Evolutionary conservation across 2,888 invertebrate genomes (phyloP).

Genomic region (Lissocephala sabroskyi): DNA sequence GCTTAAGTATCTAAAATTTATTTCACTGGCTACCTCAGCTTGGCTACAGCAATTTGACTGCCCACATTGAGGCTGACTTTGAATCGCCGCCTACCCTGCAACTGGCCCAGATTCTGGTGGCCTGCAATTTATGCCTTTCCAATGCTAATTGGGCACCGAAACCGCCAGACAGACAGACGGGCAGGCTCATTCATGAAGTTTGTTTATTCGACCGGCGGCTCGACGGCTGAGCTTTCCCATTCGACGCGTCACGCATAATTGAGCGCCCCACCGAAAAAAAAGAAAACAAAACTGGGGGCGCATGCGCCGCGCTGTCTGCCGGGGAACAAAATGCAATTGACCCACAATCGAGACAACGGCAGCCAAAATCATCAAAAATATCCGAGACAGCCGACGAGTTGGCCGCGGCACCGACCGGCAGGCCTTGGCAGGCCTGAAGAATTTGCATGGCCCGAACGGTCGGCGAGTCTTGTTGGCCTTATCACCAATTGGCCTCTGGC

Average conservation of each 20-base stretch:
- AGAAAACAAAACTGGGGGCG: too few relatives aligned
- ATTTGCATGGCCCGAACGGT: background rate
- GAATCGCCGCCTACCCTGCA: slow-evolving; percentile 16
- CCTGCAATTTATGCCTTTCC: slow-evolving; percentile 33
- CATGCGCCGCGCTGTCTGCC: slow-evolving; percentile 16
- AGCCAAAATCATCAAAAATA: background rate
- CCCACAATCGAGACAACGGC: slow-evolving; percentile 31
- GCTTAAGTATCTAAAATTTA: too few relatives aligned
- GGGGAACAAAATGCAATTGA: slow-evolving; percentile 51
- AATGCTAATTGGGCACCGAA: slow-evolving; percentile 29
- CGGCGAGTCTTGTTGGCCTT: background rate
- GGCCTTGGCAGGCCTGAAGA: slow-evolving; percentile 5
- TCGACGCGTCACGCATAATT: slow-evolving; percentile 56
- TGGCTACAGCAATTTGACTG: too few relatives aligned
- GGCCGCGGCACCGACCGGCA: background rate
- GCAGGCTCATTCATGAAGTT: slow-evolving; percentile 24
- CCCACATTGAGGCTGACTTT: too few relatives aligned
- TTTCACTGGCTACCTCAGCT: too few relatives aligned
- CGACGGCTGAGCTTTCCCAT: slow-evolving; percentile 18
- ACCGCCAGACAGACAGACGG: background rate
- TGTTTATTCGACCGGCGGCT: slow-evolving; percentile 13
- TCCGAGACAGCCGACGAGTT: background rate
- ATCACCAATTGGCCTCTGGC: too few relatives aligned
- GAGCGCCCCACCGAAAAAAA: slow-evolving; percentile 38
- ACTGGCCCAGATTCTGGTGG: slow-evolving; percentile 29